Evolutionary conservation across 64 coral and sea anemone species (phyloP).

Genomic region (Stichodactyla mertensii): DNA sequence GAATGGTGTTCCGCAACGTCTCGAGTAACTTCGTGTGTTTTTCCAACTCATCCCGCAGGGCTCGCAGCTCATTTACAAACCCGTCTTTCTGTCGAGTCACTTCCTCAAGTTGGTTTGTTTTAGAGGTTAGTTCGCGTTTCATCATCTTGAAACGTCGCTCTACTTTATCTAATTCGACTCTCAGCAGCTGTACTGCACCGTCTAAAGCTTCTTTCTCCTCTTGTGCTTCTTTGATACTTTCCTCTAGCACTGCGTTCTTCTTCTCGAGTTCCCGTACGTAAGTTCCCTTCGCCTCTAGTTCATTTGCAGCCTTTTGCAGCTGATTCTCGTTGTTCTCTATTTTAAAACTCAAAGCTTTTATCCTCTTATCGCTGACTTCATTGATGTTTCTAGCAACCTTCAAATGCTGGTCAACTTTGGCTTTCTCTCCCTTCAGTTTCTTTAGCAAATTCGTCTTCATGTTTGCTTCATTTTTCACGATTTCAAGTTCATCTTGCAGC

Average conservation of each 20-base stretch:
- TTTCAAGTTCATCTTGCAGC: constrained; percentile 54
- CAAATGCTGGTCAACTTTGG: constrained; percentile 55
- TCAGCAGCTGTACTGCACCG: constrained; percentile 60
- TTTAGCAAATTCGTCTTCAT: constrained; percentile 37
- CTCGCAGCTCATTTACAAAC: constrained; percentile 44
- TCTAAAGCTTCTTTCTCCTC: constrained; percentile 73
- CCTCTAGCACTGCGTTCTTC: constrained; percentile 45
- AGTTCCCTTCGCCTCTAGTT: constrained; percentile 15
- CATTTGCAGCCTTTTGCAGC: background rate
- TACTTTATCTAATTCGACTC: constrained; percentile 76
- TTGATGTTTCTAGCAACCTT: constrained; percentile 41
- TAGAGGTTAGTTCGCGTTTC: constrained; percentile 63
- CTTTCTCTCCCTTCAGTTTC: constrained; percentile 51
- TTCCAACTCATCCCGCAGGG: constrained; percentile 42
- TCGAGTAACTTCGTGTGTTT: constrained; percentile 30
- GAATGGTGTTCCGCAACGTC: constrained; percentile 49
- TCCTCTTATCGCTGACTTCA: constrained; percentile 33
- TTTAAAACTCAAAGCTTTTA: constrained; percentile 37
- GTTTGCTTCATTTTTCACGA: constrained; percentile 36
- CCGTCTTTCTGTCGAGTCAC: constrained; percentile 44
- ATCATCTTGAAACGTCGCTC: constrained; percentile 86
- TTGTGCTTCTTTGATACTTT: constrained; percentile 43
- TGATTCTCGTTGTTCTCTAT: constrained; percentile 33
- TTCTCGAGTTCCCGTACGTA: constrained; percentile 30
- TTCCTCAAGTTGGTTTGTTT: constrained; percentile 70